Percentiles rank a stretch among this genome's conserved stretches.
Evolutionary conservation across 2,113 vertebrate genomes (phyloP).

Genomic region (Chascanopsetta lugubris): DNA sequence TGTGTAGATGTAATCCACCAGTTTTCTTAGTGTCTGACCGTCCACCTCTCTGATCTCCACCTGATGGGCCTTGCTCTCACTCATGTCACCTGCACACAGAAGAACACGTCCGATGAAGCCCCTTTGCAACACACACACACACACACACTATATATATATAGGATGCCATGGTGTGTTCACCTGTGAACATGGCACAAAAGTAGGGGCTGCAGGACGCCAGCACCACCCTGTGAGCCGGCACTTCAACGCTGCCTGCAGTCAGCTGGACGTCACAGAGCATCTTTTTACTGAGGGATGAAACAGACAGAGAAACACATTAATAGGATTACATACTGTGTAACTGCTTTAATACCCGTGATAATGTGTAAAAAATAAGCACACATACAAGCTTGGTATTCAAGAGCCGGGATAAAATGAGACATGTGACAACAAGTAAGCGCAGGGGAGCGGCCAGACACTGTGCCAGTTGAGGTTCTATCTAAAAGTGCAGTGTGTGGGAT

Average conservation of each 20-base stretch:
- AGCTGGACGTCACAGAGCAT: slow-evolving; percentile 96
- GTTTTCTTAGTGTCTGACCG: slow-evolving; percentile 88
- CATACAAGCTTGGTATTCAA: background rate
- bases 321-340: background rate
- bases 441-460: background rate
- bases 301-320: background rate
- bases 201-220: slow-evolving; percentile 95
- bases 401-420: background rate
- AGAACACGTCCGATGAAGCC: background rate
- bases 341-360: background rate
- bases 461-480: background rate
- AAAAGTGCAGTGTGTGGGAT: background rate
- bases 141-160: background rate
- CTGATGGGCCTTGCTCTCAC: slow-evolving; percentile 93
- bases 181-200: slow-evolving; percentile 99
- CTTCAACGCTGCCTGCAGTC: slow-evolving; percentile 88
- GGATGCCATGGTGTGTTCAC: slow-evolving; percentile 65
- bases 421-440: background rate
- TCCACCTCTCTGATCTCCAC: slow-evolving; percentile 95
- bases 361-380: too few relatives aligned
- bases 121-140: background rate
- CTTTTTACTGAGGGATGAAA: slow-evolving; percentile 83
- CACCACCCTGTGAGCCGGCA: slow-evolving; percentile 93
- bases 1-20: slow-evolving; percentile 96
- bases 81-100: slow-evolving; percentile 89